Evolutionary conservation across 2,888 invertebrate species (phyloP).

Genomic region (Callinectes sapidus): DNA sequence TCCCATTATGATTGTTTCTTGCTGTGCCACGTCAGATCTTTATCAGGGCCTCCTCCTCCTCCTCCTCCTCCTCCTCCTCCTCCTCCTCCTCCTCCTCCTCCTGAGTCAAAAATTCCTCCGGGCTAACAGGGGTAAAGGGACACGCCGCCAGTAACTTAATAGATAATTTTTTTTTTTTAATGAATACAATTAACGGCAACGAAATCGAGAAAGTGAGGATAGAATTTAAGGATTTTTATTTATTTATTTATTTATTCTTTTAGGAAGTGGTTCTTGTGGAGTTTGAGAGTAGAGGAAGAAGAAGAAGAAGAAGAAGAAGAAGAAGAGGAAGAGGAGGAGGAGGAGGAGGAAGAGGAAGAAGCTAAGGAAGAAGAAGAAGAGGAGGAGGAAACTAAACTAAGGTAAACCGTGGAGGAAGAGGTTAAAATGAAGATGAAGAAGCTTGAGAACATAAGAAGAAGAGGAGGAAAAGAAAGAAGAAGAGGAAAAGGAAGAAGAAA

Average conservation of each 20-base stretch:
- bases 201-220: not conserved
- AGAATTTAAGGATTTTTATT: not conserved
- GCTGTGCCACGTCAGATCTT: constrained; percentile 37
- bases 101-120: not conserved
- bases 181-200: not conserved
- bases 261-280: not conserved
- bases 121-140: constrained; percentile 8
- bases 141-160: not conserved
- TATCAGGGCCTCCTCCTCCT: not conserved
- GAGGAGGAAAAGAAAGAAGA: no score
- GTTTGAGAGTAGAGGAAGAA: not conserved
- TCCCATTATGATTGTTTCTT: constrained; percentile 52
- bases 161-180: not conserved
- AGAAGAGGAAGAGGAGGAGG: no score
- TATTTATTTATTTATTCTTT: no score
- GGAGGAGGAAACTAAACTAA: no score
- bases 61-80: constrained; percentile 12
- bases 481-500: no score
- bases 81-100: constrained; percentile 9
- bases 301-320: not conserved
- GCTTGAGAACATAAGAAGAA: no score
- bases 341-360: not conserved
- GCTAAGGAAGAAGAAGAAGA: not conserved
- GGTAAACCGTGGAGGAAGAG: no score
- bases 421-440: no score